Conservation (phyloP, 2,797 vertebrate species). For the Avahi laniger region DNA sequence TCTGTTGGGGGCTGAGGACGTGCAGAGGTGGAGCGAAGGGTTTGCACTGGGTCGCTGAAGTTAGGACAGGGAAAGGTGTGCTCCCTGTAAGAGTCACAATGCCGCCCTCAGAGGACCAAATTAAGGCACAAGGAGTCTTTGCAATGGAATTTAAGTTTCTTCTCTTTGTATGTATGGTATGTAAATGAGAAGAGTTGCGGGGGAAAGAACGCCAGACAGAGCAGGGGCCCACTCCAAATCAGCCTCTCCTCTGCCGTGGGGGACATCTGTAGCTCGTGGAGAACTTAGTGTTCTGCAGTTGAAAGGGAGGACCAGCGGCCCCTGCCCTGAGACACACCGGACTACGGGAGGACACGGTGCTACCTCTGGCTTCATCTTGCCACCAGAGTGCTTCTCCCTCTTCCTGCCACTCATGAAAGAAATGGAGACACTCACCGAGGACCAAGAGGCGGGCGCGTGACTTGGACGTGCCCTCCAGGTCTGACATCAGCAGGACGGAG, state of each 20-base stretch:
- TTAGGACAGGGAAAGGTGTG: fast-evolving
- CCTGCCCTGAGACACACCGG: too few relatives aligned
- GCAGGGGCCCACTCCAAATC: neutral
- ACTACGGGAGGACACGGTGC: fast-evolving
- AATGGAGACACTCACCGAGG: slow-evolving; percentile 79
- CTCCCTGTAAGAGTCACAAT: neutral
- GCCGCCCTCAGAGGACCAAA: too few relatives aligned
- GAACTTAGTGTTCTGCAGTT: neutral
- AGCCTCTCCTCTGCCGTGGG: neutral
- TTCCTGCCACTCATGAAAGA: neutral
- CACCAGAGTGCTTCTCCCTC: neutral
- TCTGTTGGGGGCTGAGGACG: neutral
- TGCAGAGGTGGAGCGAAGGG: fast-evolving
- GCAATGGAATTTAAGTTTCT: neutral
- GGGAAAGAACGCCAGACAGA: neutral
- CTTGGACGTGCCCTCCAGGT: neutral
- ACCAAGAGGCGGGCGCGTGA: slow-evolving; percentile 74
- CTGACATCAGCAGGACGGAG: slow-evolving; percentile 34
- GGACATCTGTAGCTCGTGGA: fast-evolving
- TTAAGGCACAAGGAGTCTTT: neutral
- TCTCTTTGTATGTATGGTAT: neutral
- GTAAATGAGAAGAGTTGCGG: neutral
- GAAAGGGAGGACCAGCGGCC: fast-evolving
- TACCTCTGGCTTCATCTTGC: neutral
- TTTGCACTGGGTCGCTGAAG: too few relatives aligned